Conservation (phyloP, 2,888 invertebrate genomes). For the Lycaena phlaeas region DNA sequence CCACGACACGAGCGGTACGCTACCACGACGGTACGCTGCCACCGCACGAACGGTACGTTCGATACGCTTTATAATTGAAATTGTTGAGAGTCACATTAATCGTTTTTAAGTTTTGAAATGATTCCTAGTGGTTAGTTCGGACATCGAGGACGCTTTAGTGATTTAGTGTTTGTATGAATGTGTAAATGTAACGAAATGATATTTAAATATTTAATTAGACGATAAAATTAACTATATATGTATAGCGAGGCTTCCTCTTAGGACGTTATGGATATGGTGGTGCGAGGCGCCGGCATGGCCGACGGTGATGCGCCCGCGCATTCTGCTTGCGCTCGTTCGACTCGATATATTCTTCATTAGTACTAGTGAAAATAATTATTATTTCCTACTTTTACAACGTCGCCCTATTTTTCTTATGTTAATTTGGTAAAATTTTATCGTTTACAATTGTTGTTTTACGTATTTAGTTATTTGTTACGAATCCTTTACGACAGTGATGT, state of each 20-base stretch:
- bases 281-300: too few species aligned
- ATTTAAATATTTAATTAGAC: conserved; percentile 50
- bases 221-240: conserved; percentile 47
- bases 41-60: conserved; percentile 19
- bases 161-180: conserved; percentile 58
- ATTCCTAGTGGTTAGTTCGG: conserved; percentile 33
- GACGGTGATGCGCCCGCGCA: too few species aligned
- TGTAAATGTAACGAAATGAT: conserved; percentile 59
- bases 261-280: conserved; percentile 66
- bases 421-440: conserved; percentile 47
- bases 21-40: too few species aligned
- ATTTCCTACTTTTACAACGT: too few species aligned
- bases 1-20: conserved; percentile 19
- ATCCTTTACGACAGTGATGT: too few species aligned
- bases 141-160: conserved; percentile 61
- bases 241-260: conserved; percentile 71
- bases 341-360: too few species aligned
- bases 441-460: too few species aligned
- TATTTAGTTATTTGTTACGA: too few species aligned
- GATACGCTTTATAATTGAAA: conserved; percentile 32
- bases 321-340: too few species aligned
- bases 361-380: too few species aligned
- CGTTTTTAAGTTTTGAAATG: conserved; percentile 31
- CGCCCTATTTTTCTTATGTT: too few species aligned
- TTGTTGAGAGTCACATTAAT: conserved; percentile 28